Evolutionary conservation across 2,113 vertebrate species (phyloP).

Genomic region (Danio rerio): GRCz12tu NC_133182.1:48430001-48430500

Average conservation of each 20-base stretch:
- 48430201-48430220: conserved; percentile 44
- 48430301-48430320: conserved; percentile 72
- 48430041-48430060: conserved; percentile 63
- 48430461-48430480: conserved; percentile 81
- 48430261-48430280: conserved; percentile 76
- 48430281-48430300: conserved; percentile 86
- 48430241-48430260: conserved; percentile 80
- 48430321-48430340: conserved; percentile 79
- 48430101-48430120: conserved; percentile 56
- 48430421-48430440: conserved; percentile 84
- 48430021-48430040: conserved; percentile 75
- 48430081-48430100: conserved; percentile 52
- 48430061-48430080: conserved; percentile 62
- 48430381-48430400: conserved; percentile 84
- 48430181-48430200: conserved; percentile 77
- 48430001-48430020: conserved; percentile 78
- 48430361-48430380: conserved; percentile 84
- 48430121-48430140: conserved; percentile 52
- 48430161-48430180: conserved; percentile 79
- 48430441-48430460: conserved; percentile 84
- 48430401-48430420: conserved; percentile 81
- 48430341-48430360: conserved; percentile 84
- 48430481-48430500: conserved; percentile 70
- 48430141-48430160: conserved; percentile 78
- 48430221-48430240: conserved; percentile 54